Conservation (phyloP, 2,113 vertebrate species). For the Triplophysa tibetana region DNA sequence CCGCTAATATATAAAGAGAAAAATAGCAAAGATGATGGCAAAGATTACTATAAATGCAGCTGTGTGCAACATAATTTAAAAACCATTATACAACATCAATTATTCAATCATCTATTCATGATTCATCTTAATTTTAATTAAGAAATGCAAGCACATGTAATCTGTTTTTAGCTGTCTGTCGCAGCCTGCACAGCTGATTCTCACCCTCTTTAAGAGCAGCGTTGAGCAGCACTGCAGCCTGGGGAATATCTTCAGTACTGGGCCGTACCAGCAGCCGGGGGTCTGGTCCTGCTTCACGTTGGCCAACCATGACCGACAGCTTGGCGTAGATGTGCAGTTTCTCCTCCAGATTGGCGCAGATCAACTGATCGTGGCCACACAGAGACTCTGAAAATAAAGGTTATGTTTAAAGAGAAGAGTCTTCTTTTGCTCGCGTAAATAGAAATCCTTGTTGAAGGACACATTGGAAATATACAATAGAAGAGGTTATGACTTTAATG, state of each 20-base stretch:
- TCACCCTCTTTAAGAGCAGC: slow-evolving; percentile 89
- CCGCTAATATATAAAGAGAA: slow-evolving; percentile 36
- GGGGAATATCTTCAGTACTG: slow-evolving; percentile 81
- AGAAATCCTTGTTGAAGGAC: not conserved
- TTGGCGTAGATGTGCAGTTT: slow-evolving; percentile 84
- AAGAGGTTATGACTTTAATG: not conserved
- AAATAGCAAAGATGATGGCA: not conserved
- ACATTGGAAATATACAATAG: not conserved
- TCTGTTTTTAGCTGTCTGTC: no score
- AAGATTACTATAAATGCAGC: not conserved
- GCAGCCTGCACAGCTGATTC: not conserved
- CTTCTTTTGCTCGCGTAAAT: not conserved
- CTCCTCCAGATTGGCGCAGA: slow-evolving; percentile 88
- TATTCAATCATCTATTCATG: no score
- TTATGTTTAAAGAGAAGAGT: not conserved
- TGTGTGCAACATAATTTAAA: not conserved
- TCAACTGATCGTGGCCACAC: slow-evolving; percentile 85
- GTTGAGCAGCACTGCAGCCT: slow-evolving; percentile 76
- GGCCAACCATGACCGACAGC: slow-evolving; percentile 76
- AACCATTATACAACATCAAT: no score
- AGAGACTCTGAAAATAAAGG: slow-evolving; percentile 70
- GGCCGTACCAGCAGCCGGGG: slow-evolving; percentile 82
- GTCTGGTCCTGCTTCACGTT: slow-evolving; percentile 70
- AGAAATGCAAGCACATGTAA: no score
- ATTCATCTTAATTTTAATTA: no score